phyloP scores from a whole-genome alignment of 2,888 invertebrate genomes.

The Limnephilus marmoratus region DNA sequence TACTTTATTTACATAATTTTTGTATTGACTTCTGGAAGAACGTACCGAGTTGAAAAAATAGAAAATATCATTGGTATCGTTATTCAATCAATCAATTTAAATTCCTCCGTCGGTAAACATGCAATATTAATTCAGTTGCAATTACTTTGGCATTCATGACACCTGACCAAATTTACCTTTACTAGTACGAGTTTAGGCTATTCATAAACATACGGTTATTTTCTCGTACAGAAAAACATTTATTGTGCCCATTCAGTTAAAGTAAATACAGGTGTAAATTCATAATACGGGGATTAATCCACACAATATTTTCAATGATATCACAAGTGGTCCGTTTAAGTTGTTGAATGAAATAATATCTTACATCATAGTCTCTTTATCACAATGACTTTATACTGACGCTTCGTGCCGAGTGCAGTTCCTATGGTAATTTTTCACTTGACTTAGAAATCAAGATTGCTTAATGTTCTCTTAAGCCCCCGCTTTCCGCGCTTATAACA shows the following conservation, averaged over 20 bases:
- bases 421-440: background rate
- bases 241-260: background rate
- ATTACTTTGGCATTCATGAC: conserved; percentile 28
- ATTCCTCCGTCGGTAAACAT: conserved; percentile 18
- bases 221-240: conserved; percentile 25
- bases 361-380: background rate
- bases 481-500: too few relatives aligned
- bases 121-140: conserved; percentile 50
- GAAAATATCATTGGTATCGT: conserved; percentile 18
- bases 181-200: background rate
- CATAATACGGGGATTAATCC: background rate
- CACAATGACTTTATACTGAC: background rate
- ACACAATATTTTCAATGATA: conserved; percentile 21
- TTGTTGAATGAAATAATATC: background rate
- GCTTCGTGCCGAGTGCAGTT: background rate
- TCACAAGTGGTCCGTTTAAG: conserved; percentile 27
- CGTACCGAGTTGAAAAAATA: background rate
- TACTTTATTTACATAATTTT: background rate
- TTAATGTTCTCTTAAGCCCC: background rate
- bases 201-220: background rate
- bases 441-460: background rate
- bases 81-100: conserved; percentile 46
- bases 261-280: conserved; percentile 33
- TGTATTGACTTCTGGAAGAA: background rate
- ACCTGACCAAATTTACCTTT: conserved; percentile 28